Base-by-base conservation (phyloP, 2,888 invertebrate species). In the Abrostola tripartita region DNA sequence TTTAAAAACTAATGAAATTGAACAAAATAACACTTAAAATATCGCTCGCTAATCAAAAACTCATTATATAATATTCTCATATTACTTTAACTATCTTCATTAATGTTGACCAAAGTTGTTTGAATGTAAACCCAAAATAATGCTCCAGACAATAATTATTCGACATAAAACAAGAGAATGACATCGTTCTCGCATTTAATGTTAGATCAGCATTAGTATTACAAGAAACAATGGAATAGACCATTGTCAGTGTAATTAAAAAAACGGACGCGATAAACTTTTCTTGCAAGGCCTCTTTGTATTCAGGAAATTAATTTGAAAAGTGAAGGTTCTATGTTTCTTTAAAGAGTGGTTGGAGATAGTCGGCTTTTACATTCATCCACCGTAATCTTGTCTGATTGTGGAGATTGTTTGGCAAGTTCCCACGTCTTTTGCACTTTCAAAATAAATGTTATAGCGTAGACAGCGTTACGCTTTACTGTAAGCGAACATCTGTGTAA, bases 401-500 rank as follows among this genome's bases (percentile, higher is more conserved):
- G 57, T 52, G n/a, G 61, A 66, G 56, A 76, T 76, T 76, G 69
- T 68, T 35, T 52, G 49, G 14, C 10, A 7, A 61, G 54, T 79
- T 78, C 78, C 64, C 74, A 76, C 77, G 71, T 62, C 52, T 61
- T 64, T 56, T 49, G 42, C 58, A 71, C 74, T 79, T 79, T 79
- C 74, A 71, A 78, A 76, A 67, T 57, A 56, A 71, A 67, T 64
- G 58, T 54, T 53, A 44, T 55, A 35, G 40, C 12, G 58, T 51
- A 58, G 38, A 56, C 49, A 62, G 51, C 42, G 38, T 65, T 65
- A 74, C 57, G 57, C 42, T 44, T 44, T 6, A 12, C 24, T 8
- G 24, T 9, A 47, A 47, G 9, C 14, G 12, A 44, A 24, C 12
- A 44, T 1, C 14, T 47, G 8, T 24, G 8, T 24, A 9, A 40